Evolutionary conservation across 2,888 invertebrate genomes (phyloP).

Genomic region (Augiades crinisus): DNA sequence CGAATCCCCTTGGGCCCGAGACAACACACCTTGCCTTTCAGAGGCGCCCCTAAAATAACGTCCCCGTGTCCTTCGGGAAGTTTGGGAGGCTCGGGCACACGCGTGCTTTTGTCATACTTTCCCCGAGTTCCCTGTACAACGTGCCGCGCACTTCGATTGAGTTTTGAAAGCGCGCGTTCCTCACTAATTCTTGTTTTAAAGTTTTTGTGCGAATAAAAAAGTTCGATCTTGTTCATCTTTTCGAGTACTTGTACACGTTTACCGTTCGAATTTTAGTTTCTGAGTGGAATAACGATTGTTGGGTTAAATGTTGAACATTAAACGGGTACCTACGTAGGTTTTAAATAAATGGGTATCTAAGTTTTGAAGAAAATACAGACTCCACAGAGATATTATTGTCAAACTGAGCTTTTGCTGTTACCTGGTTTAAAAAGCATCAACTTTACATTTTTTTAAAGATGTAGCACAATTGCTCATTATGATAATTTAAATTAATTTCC

Average conservation of each 20-base stretch:
- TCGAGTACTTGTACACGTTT: constrained; percentile 36
- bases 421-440: too few relatives aligned
- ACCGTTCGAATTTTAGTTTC: background rate
- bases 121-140: constrained; percentile 72
- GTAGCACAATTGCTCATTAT: too few relatives aligned
- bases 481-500: too few relatives aligned
- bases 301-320: background rate
- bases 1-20: constrained; percentile 64
- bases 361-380: too few relatives aligned
- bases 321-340: too few relatives aligned
- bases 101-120: constrained; percentile 79
- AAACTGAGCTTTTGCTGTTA: too few relatives aligned
- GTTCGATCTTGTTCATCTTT: constrained; percentile 42
- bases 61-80: constrained; percentile 74
- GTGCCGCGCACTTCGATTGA: constrained; percentile 72
- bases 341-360: background rate
- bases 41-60: constrained; percentile 70
- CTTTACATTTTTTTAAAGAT: too few relatives aligned
- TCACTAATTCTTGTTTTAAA: constrained; percentile 62
- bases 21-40: constrained; percentile 78
- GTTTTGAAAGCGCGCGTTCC: constrained; percentile 60
- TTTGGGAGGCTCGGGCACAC: constrained; percentile 68
- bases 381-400: too few relatives aligned
- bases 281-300: background rate
- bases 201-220: constrained; percentile 49